Evolutionary conservation across 2,797 vertebrate genomes (phyloP).

Genomic region (Tinamus major): DNA sequence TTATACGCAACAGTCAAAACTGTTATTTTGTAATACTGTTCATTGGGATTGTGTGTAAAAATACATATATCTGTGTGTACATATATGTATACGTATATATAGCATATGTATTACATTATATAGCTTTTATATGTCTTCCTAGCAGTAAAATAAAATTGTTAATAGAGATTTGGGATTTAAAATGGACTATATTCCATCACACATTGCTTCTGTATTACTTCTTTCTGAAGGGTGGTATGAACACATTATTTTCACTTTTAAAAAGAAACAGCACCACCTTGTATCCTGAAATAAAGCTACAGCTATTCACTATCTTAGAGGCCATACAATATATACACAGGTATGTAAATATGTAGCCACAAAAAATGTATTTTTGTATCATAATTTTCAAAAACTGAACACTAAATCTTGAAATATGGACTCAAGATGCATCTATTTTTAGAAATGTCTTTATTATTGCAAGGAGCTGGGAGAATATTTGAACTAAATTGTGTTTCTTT

Average conservation of each 20-base stretch:
- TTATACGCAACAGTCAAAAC: constrained; percentile 12
- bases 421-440: neutral
- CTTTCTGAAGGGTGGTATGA: constrained; percentile 11
- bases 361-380: neutral
- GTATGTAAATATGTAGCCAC: neutral
- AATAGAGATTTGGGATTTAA: neutral
- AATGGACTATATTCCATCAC: neutral
- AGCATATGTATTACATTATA: too few species aligned
- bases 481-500: neutral
- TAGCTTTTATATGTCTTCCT: neutral
- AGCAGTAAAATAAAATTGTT: constrained; percentile 35
- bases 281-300: constrained; percentile 75
- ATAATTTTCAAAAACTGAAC: neutral
- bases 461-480: neutral
- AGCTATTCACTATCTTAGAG: constrained; percentile 13
- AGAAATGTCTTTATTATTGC: neutral
- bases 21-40: constrained; percentile 21
- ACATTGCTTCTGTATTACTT: neutral
- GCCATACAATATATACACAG: neutral
- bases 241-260: constrained; percentile 53
- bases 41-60: neutral
- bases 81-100: too few species aligned
- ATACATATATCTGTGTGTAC: neutral
- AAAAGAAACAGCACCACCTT: constrained; percentile 81
- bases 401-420: neutral